A percentile compares a stretch with the other conserved stretches of the same genome.
phyloP scores from a whole-genome alignment of 30 jellyfish, hydroid and myxozoan genomes.

The Pseudorhiza aurosa region DNA sequence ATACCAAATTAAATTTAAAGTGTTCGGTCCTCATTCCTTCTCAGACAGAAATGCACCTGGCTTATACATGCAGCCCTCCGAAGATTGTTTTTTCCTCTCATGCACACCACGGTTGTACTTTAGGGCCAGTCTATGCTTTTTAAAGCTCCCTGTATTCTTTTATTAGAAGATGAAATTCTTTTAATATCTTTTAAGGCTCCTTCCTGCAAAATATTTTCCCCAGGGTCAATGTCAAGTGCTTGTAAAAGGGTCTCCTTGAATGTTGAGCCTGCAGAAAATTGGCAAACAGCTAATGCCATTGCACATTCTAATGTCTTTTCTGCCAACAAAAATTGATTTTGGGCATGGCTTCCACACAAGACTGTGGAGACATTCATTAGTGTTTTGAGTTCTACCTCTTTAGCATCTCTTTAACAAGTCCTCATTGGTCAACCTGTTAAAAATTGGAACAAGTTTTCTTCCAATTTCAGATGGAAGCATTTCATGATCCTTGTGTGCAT shows the following conservation, averaged over 20 bases:
- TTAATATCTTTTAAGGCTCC: too few species aligned
- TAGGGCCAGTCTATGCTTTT: conserved; percentile 13
- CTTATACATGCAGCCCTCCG: conserved; percentile 11
- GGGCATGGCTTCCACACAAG: conserved; percentile 29
- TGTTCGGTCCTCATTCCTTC: too few species aligned
- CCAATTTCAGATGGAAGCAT: conserved; percentile 23
- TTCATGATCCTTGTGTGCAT: conserved; percentile 8
- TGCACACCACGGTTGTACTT: background rate
- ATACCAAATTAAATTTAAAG: too few species aligned
- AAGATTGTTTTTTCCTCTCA: background rate
- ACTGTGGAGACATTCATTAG: conserved; percentile 16
- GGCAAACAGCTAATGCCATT: conserved; percentile 11
- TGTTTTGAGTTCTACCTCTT: conserved; percentile 4
- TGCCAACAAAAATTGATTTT: conserved; percentile 16
- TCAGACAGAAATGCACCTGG: conserved; percentile 52
- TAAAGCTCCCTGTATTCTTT: too few species aligned
- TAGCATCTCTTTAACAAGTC: conserved; percentile 24
- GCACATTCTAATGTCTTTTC: conserved; percentile 20
- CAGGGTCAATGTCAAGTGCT: conserved; percentile 2
- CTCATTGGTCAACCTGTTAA: conserved; percentile 13
- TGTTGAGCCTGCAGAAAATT: conserved; percentile 12
- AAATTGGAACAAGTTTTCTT: conserved; percentile 15
- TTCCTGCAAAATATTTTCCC: too few species aligned
- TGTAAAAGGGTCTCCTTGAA: background rate
- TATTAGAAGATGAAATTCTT: too few species aligned